phyloP scores from a whole-genome alignment of 2,113 vertebrate genomes.

The Nerophis ophidion region DNA sequence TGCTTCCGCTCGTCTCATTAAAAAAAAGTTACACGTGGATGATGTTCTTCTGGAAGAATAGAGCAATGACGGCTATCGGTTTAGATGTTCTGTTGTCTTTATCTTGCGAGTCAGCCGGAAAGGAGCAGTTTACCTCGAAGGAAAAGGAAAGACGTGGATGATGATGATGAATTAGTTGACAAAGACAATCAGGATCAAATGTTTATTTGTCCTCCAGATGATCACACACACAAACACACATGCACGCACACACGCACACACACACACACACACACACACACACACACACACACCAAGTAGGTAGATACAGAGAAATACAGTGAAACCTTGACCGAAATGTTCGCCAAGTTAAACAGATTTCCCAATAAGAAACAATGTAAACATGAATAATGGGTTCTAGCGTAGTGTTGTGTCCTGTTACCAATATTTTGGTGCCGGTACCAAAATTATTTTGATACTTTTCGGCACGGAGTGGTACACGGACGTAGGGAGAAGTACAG shows the following conservation, averaged over 20 bases:
- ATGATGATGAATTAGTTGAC: slow-evolving; percentile 72
- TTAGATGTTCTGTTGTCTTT: slow-evolving; percentile 52
- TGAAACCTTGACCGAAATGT: no score
- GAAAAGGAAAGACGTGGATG: slow-evolving; percentile 35
- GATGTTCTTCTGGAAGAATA: slow-evolving; percentile 36
- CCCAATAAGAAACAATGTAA: no score
- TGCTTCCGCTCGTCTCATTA: slow-evolving; percentile 57
- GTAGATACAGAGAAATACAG: no score
- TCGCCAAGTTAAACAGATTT: no score
- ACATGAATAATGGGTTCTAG: no score
- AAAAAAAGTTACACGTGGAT: slow-evolving; percentile 42
- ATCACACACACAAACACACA: slow-evolving; percentile 41
- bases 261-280: slow-evolving; percentile 14
- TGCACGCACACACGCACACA: slow-evolving; percentile 40
- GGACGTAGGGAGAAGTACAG: no score
- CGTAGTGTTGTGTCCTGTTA: no score
- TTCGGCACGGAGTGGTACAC: no score
- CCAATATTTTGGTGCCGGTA: no score
- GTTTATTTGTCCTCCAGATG: slow-evolving; percentile 57
- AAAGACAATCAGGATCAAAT: slow-evolving; percentile 69
- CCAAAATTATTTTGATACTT: no score
- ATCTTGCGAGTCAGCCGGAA: slow-evolving; percentile 48
- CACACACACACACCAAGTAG: not conserved
- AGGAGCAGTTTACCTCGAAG: slow-evolving; percentile 9
- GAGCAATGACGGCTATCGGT: slow-evolving; percentile 38